These are phyloP conservation scores for Allolobophora icterica DNA, from an alignment of 2,888 invertebrate genomes.

Conservation along the genomic window DNA sequence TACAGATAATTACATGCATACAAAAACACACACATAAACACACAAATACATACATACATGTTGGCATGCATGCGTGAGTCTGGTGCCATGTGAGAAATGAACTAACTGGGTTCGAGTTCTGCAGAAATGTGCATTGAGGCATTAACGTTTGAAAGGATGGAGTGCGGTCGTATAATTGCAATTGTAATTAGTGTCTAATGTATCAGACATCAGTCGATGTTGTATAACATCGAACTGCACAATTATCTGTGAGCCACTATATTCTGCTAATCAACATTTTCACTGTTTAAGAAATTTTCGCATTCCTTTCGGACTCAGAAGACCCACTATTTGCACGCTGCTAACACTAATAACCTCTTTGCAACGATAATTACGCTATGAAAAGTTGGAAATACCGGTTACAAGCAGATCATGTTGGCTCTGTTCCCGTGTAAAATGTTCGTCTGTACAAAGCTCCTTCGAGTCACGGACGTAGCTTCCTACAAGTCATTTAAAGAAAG, in stretches of 20 bases:
- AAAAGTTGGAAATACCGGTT: not conserved
- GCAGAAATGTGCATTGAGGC: not conserved
- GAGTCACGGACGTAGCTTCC: conserved; percentile 15
- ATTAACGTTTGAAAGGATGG: not conserved
- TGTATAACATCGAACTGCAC: not conserved
- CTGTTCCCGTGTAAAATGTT: not conserved
- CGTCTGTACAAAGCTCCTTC: conserved; percentile 12
- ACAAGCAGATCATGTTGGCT: conserved; percentile 17
- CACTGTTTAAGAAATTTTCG: too few species aligned
- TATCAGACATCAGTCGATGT: too few species aligned
- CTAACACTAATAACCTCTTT: not conserved
- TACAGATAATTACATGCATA: too few species aligned
- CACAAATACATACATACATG: not conserved
- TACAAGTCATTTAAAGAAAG: not conserved
- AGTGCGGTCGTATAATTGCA: not conserved
- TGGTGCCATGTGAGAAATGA: not conserved
- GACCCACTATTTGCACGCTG: not conserved
- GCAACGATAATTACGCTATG: not conserved
- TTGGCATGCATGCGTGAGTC: not conserved
- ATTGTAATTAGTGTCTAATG: too few species aligned
- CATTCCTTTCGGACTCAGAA: too few species aligned
- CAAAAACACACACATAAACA: not conserved
- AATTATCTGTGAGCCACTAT: not conserved
- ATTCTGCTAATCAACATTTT: too few species aligned
- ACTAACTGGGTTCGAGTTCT: not conserved